Evolutionary conservation across 1,140 invertebrate genomes (phyloP).

Genomic region (Drosophila neocordata): DNA sequence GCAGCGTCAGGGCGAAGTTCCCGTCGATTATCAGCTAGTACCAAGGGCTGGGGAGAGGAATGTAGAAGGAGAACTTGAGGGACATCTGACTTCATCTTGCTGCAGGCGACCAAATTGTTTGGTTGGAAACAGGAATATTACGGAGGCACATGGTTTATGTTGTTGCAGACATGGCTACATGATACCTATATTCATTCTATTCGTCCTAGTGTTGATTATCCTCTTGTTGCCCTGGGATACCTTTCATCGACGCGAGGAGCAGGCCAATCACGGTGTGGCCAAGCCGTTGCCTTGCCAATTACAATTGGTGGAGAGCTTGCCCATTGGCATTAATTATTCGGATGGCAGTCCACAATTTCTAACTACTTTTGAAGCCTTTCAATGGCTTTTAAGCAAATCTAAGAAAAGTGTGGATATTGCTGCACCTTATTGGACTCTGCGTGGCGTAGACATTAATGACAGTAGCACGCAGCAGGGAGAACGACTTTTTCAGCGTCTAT

Average conservation of each 20-base stretch:
- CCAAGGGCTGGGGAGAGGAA: conserved; percentile 32
- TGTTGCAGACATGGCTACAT: conserved; percentile 60
- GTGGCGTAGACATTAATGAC: conserved; percentile 90
- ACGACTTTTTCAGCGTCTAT: conserved; percentile 90
- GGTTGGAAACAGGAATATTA: conserved; percentile 6
- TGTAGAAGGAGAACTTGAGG: conserved; percentile 4
- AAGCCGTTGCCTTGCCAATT: conserved; percentile 83
- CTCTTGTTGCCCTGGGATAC: conserved; percentile 70
- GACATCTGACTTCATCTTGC: conserved; percentile 47
- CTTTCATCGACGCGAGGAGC: conserved; percentile 38
- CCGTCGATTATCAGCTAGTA: conserved; percentile 66
- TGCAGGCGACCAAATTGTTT: conserved; percentile 46
- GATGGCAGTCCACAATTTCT: conserved; percentile 85
- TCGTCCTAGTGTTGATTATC: conserved; percentile 65
- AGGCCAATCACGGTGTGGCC: conserved; percentile 33
- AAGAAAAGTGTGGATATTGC: conserved; percentile 91
- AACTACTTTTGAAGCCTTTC: conserved; percentile 91
- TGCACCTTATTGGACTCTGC: conserved; percentile 94
- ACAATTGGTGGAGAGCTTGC: conserved; percentile 94
- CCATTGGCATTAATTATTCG: conserved; percentile 90
- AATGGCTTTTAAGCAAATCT: conserved; percentile 89
- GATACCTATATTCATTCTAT: conserved; percentile 61
- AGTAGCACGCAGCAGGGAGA: conserved; percentile 88
- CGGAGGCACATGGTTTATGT: conserved; percentile 23
- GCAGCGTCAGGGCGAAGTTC: conserved; percentile 52